Percentiles rank a stretch among this genome's conserved stretches.
These are phyloP conservation scores for Melangyna quadrimaculata DNA, from an alignment of 2,888 invertebrate genomes.

Conservation along the genomic window DNA sequence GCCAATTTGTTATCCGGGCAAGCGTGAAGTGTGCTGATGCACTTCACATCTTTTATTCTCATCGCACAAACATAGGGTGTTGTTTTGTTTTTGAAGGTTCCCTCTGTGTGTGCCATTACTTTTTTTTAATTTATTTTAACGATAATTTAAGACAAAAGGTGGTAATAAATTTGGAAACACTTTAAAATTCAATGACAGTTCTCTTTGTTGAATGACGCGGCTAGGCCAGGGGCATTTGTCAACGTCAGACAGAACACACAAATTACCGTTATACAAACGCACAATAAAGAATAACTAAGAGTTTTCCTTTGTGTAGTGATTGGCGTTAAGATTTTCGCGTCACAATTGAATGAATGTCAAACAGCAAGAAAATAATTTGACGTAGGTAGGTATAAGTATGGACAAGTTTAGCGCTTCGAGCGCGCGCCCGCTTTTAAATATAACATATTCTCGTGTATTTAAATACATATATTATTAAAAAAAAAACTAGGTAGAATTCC, in stretches of 20 bases:
- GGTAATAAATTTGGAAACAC: slow-evolving; percentile 29
- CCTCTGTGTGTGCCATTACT: slow-evolving; percentile 12
- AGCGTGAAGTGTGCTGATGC: slow-evolving; percentile 53
- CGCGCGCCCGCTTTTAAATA: too few species aligned
- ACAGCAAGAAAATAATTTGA: not conserved
- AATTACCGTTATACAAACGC: not conserved
- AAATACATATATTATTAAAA: too few species aligned
- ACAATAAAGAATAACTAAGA: slow-evolving; percentile 3
- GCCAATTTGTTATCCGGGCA: slow-evolving; percentile 55
- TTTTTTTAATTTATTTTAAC: not conserved
- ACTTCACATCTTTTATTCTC: slow-evolving; percentile 60
- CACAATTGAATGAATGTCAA: slow-evolving; percentile 31
- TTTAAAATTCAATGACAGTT: slow-evolving; percentile 40
- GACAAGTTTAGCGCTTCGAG: too few species aligned
- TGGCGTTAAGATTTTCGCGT: slow-evolving; percentile 39
- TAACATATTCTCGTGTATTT: too few species aligned
- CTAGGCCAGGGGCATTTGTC: slow-evolving; percentile 29
- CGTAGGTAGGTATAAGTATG: too few species aligned
- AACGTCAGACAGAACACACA: slow-evolving; percentile 36
- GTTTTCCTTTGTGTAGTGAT: slow-evolving; percentile 32
- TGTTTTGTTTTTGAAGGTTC: slow-evolving; percentile 24
- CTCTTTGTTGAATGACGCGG: slow-evolving; percentile 1
- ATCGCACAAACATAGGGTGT: slow-evolving; percentile 7
- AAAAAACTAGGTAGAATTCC: too few species aligned
- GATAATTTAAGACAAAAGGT: slow-evolving; percentile 31